A percentile compares a stretch with the other conserved stretches of the same genome.
These are phyloP conservation scores for cattle (Bos taurus) DNA, from an alignment of 2,113 vertebrate species.

Conservation along the genomic window DNA sequence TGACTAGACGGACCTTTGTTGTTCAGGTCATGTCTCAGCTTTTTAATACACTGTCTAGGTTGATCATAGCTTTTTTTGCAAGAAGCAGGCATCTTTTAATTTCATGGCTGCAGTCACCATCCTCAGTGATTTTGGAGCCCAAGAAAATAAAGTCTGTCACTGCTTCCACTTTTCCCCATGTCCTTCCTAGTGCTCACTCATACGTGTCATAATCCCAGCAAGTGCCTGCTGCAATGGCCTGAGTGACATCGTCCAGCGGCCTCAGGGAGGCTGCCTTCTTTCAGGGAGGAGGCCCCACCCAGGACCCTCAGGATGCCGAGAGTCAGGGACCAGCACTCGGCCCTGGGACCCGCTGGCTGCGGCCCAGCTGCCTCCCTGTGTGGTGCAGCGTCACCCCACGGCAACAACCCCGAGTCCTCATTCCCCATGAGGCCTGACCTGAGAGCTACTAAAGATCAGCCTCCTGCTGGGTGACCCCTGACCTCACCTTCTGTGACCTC, in stretches of 20 bases:
- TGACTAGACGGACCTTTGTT: not conserved
- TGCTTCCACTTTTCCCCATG: not conserved
- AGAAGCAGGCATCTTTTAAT: not conserved
- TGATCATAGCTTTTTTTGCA: not conserved
- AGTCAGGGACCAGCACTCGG: not conserved
- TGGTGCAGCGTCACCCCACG: not conserved
- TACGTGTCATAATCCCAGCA: accelerated
- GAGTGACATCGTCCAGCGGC: not conserved
- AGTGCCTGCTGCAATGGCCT: accelerated
- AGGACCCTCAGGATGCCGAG: not conserved
- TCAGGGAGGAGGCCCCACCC: not conserved
- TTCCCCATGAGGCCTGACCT: not conserved
- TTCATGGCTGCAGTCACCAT: not conserved
- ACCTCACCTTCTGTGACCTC: not conserved
- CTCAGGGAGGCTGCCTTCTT: not conserved
- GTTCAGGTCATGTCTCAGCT: not conserved
- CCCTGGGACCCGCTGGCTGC: not conserved
- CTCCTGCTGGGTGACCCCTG: not conserved
- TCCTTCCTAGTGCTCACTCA: not conserved
- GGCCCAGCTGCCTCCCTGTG: not conserved
- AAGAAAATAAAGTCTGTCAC: not conserved
- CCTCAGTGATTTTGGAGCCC: not conserved
- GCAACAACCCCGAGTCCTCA: accelerated
- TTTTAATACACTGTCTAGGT: not conserved
- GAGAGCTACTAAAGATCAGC: not conserved